Conservation (phyloP, 2,113 vertebrate genomes). For the Myxocyprinus asiaticus region DNA sequence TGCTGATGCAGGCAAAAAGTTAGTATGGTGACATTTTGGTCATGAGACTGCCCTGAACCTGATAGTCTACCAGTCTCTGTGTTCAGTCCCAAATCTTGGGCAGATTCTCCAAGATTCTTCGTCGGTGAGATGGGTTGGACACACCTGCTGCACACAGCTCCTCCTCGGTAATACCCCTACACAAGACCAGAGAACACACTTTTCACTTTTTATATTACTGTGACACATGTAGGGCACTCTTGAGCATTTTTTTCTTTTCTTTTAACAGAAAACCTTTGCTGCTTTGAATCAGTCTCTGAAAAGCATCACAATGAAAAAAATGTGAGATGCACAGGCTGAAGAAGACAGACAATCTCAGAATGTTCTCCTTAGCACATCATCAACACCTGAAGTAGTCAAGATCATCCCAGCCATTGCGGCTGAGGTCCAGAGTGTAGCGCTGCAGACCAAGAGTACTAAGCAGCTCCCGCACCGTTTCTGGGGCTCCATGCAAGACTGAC, state of each 20-base stretch:
- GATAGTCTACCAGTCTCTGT: not conserved
- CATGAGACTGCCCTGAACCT: not conserved
- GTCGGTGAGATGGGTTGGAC: constrained; percentile 66
- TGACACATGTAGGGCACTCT: not conserved
- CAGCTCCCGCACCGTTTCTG: constrained; percentile 69
- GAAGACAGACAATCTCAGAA: no score
- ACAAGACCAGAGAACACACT: constrained; percentile 7
- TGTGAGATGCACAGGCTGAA: not conserved
- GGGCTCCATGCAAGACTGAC: constrained; percentile 70
- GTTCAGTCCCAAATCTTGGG: constrained; percentile 73
- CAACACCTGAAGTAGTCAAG: constrained; percentile 77
- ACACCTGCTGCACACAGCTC: constrained; percentile 68
- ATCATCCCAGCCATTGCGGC: constrained; percentile 78
- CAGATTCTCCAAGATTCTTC: constrained; percentile 69
- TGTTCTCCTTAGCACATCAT: not conserved
- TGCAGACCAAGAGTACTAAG: constrained; percentile 72
- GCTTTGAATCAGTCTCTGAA: not conserved
- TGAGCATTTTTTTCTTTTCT: not conserved
- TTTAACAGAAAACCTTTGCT: not conserved
- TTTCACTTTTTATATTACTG: not conserved
- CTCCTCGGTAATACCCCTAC: constrained; percentile 77
- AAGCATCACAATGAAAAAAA: not conserved
- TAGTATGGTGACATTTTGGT: no score
- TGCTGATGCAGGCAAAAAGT: no score
- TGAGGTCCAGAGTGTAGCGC: constrained; percentile 69